phyloP scores from a whole-genome alignment of 2,888 invertebrate species.

The Encarsia formosa region DNA sequence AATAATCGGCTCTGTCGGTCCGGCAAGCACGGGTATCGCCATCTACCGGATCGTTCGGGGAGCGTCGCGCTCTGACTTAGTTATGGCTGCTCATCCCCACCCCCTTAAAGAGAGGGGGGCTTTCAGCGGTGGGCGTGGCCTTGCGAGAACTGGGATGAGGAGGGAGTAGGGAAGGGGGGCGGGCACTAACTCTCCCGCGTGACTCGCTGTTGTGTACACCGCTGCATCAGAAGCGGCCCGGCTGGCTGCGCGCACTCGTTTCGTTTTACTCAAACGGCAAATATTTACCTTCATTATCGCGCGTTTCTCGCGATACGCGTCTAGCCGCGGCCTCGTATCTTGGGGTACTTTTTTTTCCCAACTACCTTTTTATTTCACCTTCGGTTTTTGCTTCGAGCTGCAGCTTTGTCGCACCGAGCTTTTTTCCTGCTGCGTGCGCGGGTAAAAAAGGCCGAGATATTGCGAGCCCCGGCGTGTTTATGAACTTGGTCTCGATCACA shows the following conservation, averaged over 20 bases:
- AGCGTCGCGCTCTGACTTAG: conserved; percentile 40
- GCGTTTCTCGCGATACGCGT: conserved; percentile 8
- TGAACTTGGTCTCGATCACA: too few relatives aligned
- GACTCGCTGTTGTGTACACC: neutral
- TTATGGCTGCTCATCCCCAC: conserved; percentile 49
- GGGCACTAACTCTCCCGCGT: too few relatives aligned
- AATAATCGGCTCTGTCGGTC: neutral
- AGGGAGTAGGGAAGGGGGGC: conserved; percentile 20
- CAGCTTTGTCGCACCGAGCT: neutral
- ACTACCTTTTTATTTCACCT: too few relatives aligned
- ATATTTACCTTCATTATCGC: conserved; percentile 25
- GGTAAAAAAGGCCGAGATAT: too few relatives aligned
- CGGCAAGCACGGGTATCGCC: conserved; percentile 39
- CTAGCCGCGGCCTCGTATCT: too few relatives aligned
- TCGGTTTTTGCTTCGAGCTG: too few relatives aligned
- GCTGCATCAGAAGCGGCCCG: neutral
- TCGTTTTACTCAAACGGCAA: conserved; percentile 22
- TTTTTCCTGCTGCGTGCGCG: neutral
- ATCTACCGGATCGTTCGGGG: conserved; percentile 47
- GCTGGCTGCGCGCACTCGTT: conserved; percentile 5
- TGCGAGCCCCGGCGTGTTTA: too few relatives aligned
- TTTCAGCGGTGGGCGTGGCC: conserved; percentile 44
- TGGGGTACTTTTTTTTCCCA: too few relatives aligned
- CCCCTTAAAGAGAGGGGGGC: conserved; percentile 42
- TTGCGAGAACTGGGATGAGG: conserved; percentile 31